A percentile compares a stretch with the other conserved stretches of the same genome.
These are phyloP conservation scores for Anthoptus insignis DNA, from an alignment of 2,888 invertebrate species.

Conservation along the genomic window DNA sequence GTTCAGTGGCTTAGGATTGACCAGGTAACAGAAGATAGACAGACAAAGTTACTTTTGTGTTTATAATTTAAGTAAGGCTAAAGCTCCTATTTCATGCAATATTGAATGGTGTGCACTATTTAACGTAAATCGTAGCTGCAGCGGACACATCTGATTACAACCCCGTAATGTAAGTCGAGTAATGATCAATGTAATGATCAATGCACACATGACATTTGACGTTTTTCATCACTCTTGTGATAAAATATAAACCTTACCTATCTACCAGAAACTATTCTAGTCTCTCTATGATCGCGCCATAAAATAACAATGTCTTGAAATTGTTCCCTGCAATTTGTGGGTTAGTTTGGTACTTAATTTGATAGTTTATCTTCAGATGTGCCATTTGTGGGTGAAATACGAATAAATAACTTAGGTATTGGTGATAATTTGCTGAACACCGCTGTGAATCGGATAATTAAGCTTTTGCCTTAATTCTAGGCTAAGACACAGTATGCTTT, in stretches of 20 bases:
- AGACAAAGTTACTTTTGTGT: no score
- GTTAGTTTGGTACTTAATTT: constrained; percentile 71
- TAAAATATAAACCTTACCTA: background rate
- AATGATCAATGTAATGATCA: no score
- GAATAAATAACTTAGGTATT: constrained; percentile 60
- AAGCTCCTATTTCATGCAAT: no score
- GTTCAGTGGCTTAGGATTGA: no score
- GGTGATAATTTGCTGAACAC: constrained; percentile 54
- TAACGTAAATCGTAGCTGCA: no score
- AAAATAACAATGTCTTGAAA: constrained; percentile 62
- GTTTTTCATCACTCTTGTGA: no score
- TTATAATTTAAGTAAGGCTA: no score
- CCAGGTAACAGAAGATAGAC: no score
- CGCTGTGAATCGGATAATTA: constrained; percentile 43
- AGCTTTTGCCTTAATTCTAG: constrained; percentile 28
- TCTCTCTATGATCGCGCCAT: background rate
- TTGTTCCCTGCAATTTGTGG: constrained; percentile 70
- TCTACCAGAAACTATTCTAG: constrained; percentile 3
- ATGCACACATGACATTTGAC: no score
- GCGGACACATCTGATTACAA: no score
- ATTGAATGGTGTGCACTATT: no score
- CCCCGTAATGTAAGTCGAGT: no score
- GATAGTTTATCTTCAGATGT: constrained; percentile 71
- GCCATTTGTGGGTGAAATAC: constrained; percentile 61
- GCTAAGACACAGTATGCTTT: background rate